Base-by-base conservation (phyloP, 2,113 vertebrate genomes). In the Alouatta palliata region DNA sequence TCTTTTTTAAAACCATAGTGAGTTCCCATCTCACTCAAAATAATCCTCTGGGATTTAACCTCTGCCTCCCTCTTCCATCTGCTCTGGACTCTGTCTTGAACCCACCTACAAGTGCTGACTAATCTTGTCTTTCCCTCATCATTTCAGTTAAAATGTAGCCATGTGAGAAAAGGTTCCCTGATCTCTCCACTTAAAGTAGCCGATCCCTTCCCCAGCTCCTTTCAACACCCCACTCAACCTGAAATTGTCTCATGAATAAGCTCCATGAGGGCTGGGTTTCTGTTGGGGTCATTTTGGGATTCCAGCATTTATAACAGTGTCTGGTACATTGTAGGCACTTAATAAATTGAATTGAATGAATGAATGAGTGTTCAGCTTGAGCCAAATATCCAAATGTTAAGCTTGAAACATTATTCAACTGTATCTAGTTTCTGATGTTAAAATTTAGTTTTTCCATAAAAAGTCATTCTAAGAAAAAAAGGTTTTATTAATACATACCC, bases 401-500 rank as follows among this genome's bases (percentile, higher is more conserved):
- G 32, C 27, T 85, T 9, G 43, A 79, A 79, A 70, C 11, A 47
- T 83, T 92, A 47, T 83, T 92, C 52, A 83, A 6, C 32, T 93
- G 82, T 76, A 76, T 47, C 25, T 43, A 73, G 94, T 40, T 84
- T 49, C 35, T 79, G 47, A 93, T 35, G 37, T 71, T 56, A 54
- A 93, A 56, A 71, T 80, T 68, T 30, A 40, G 43, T 82, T 64
- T 76, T 96, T 56, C 49, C 56, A 92, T 56, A 64, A 84, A 96
- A 76, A 88, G 27, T 70, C 47, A 71, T 83, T 70, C 27, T 83
- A 88, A 88, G 83, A 70, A 88, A 86, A 84, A 89, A 9, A 76
- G 82, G 52, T 45, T 88, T 71, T 85, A 89, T 25, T 56, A 84
- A 82, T 70, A 47, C 70, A 8, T 37, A 49, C 17, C 35, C 43